Conservation (phyloP, 2,113 vertebrate species). For the Galbula dea region DNA sequence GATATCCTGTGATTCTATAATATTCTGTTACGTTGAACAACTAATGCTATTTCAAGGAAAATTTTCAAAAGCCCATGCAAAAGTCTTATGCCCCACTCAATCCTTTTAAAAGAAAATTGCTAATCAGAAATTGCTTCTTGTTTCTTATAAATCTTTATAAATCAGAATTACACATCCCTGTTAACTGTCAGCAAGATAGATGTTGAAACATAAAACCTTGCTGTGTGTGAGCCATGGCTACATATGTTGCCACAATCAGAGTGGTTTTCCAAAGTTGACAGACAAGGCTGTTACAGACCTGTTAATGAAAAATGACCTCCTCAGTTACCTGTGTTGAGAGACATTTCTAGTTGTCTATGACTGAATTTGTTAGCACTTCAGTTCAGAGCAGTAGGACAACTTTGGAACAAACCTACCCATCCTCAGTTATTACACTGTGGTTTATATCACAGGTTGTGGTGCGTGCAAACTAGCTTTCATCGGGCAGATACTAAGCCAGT, state of each 20-base stretch:
- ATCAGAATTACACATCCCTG: neutral
- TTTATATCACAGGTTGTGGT: neutral
- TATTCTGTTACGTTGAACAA: too few relatives aligned
- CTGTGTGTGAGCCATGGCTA: neutral
- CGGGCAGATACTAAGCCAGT: neutral
- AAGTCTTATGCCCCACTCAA: too few relatives aligned
- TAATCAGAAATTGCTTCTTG: too few relatives aligned
- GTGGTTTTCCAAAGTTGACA: neutral
- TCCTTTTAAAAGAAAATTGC: too few relatives aligned
- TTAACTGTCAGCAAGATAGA: neutral
- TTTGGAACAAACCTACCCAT: neutral
- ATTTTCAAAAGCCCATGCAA: too few relatives aligned
- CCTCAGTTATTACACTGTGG: neutral
- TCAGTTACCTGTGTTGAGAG: neutral
- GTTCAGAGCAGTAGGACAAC: neutral
- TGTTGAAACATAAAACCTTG: neutral
- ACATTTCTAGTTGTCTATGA: neutral
- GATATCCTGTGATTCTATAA: too few relatives aligned
- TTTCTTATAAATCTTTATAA: neutral
- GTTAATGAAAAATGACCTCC: neutral
- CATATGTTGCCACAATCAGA: neutral
- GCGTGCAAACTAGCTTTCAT: neutral
- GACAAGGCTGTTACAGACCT: neutral
- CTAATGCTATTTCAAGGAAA: too few relatives aligned
- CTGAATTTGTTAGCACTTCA: neutral